Evolutionary conservation across 2,888 invertebrate species (phyloP), one percentile per base, ranked within the genome.

Genomic region (Ischnus inquisitorius): DNA sequence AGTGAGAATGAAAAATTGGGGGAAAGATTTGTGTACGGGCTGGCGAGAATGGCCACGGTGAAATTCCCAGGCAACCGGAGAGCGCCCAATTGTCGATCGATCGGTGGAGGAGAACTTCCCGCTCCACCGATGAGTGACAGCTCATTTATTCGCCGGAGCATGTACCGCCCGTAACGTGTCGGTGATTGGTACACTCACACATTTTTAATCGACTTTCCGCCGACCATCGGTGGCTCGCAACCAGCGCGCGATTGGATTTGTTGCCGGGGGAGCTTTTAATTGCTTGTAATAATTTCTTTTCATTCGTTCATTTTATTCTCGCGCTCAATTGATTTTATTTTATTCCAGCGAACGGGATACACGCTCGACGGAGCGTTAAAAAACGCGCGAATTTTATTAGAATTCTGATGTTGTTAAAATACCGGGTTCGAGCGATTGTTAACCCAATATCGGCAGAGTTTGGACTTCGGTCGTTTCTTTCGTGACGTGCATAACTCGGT

Each of bases 111-210:
- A 28, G 28, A n/a, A 6, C 28, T 60, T 14, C 25, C 60, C 19
- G 54, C 54, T 54, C 10, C 6, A 54, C 0, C 25, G n/a, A 54
- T 65, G 69, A 81, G 41, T 57, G 81, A 65, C 64, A 69, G 78
- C 64, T 69, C 28, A 77, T 77, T 68, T 68, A 69, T 48, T 69
- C 34, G 22, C n/a, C 12, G 48, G 19, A 14, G 72, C 60, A n/a
- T n/a, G 16, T 10, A 60, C 46, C 41, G 22, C 41, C 22, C 3
- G 54, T 19, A 3, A 54, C 54, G 54, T 34, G 34, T 34, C 34
- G 14, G 57, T 65, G 19, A 41, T 64, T 19, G 51, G 51, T 51
- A 51, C 51, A 54, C 54, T 54, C 54, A 19, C 54, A 54, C 46
- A n/a, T 72, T 71, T 54, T 71, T 72, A 41, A 71, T 72, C 60